phyloP scores from a whole-genome alignment of 2,888 invertebrate genomes.

The Conops quadrifasciatus region DNA sequence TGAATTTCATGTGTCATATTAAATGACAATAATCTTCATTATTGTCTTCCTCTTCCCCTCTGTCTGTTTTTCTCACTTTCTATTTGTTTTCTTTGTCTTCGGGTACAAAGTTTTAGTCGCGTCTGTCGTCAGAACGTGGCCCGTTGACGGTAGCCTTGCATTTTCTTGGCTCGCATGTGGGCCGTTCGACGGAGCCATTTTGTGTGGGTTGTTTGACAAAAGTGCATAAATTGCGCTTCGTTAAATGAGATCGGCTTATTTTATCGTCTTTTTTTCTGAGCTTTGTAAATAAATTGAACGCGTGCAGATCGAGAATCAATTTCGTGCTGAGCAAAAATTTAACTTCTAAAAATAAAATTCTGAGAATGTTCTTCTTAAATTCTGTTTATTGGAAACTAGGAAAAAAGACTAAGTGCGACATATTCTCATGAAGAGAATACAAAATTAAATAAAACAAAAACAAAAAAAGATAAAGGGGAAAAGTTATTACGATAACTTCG shows the following conservation, averaged over 20 bases:
- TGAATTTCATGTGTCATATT: conserved; percentile 23
- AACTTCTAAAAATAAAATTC: background rate
- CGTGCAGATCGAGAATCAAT: conserved; percentile 26
- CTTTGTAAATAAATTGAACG: conserved; percentile 9
- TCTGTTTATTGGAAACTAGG: too few relatives aligned
- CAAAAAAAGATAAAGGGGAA: too few relatives aligned
- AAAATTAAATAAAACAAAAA: too few relatives aligned
- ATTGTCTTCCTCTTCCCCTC: too few relatives aligned
- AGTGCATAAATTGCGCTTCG: conserved; percentile 28
- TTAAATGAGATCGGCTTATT: conserved; percentile 21
- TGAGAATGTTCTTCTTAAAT: background rate
- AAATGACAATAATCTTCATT: conserved; percentile 10
- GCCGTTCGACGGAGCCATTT: background rate
- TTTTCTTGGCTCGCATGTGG: conserved; percentile 13
- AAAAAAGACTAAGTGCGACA: too few relatives aligned
- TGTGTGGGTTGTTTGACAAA: conserved; percentile 25
- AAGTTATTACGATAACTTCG: too few relatives aligned
- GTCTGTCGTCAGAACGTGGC: conserved; percentile 13
- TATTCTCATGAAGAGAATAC: too few relatives aligned
- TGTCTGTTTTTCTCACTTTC: too few relatives aligned
- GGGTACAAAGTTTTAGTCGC: too few relatives aligned
- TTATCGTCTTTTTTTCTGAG: background rate
- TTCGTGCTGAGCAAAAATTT: conserved; percentile 5
- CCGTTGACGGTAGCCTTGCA: background rate
- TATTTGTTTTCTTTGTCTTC: too few relatives aligned